Percentiles rank a stretch among this genome's conserved stretches.
These are phyloP conservation scores for Brachionus asplanchnoidis DNA, from an alignment of 1,140 invertebrate species.

Conservation along the genomic window DNA sequence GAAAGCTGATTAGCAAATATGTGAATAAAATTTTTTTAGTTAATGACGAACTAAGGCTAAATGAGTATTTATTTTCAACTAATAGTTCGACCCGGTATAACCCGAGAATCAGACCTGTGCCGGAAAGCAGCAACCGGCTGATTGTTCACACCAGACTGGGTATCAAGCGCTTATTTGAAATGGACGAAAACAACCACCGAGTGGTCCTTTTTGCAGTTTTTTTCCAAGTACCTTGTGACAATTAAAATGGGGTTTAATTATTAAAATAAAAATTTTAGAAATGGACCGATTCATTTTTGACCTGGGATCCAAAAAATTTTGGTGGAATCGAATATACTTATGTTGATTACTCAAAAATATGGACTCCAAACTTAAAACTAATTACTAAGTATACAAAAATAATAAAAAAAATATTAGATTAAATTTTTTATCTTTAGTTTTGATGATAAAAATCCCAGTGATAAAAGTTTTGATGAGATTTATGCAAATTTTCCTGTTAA, in stretches of 20 bases:
- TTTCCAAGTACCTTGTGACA: not conserved
- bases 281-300: constrained; percentile 31
- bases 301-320: constrained; percentile 16
- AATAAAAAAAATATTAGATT: not conserved
- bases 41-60: not conserved
- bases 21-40: not conserved
- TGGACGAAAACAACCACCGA: constrained; percentile 27
- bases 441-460: not conserved
- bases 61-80: not conserved
- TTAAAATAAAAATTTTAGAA: constrained; percentile 1
- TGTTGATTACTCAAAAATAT: constrained; percentile 40
- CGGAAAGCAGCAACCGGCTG: not conserved
- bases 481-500: constrained; percentile 22
- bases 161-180: constrained; percentile 36
- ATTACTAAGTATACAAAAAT: not conserved
- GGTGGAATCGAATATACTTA: constrained; percentile 16
- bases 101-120: constrained; percentile 22
- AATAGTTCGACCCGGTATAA: constrained; percentile 3
- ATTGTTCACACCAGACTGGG: not conserved
- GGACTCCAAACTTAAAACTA: constrained; percentile 10
- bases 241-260: not conserved
- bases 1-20: not conserved
- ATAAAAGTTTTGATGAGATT: not conserved
- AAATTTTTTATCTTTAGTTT: not conserved
- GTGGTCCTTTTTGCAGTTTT: constrained; percentile 7